A percentile compares a stretch with the other conserved stretches of the same genome.
Conservation (phyloP, 37 sponge, comb jelly and placozoan species). For the Oscarella lobularis region DNA sequence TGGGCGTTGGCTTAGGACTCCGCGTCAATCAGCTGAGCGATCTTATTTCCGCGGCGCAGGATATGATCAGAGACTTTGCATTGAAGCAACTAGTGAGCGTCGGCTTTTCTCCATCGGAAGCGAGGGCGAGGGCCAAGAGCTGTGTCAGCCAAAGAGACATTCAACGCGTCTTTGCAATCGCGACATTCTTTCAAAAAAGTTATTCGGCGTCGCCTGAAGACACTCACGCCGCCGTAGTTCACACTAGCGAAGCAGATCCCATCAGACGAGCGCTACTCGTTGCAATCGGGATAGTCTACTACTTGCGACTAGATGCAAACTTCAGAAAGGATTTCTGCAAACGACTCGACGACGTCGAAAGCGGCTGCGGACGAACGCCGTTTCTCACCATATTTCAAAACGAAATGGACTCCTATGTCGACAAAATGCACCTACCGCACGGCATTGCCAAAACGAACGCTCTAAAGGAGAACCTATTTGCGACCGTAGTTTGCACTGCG, state of each 20-base stretch:
- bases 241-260: no score
- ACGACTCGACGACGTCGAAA: conserved; percentile 6
- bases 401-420: conserved; percentile 41
- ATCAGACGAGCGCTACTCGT: conserved; percentile 35
- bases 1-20: not conserved
- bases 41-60: conserved; percentile 49
- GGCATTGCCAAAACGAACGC: conserved; percentile 83
- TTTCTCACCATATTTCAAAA: not conserved
- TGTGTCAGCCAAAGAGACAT: conserved; percentile 80
- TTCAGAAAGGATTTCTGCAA: conserved; percentile 22
- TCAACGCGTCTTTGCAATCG: conserved; percentile 69
- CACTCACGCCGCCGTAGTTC: not conserved
- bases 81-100: conserved; percentile 29
- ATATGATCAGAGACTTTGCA: conserved; percentile 48
- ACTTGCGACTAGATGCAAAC: conserved; percentile 50
- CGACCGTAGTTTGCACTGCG: conserved; percentile 60
- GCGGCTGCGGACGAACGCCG: not conserved
- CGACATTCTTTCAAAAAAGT: conserved; percentile 25
- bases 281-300: conserved; percentile 64
- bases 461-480: conserved; percentile 85
- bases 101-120: conserved; percentile 10
- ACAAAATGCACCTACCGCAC: conserved; percentile 33
- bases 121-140: conserved; percentile 39
- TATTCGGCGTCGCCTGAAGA: not conserved
- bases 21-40: conserved; percentile 11